Percentiles rank a stretch among this genome's conserved stretches.
Evolutionary conservation across 1,140 invertebrate genomes (phyloP).

Genomic region (Ips typographus): DNA sequence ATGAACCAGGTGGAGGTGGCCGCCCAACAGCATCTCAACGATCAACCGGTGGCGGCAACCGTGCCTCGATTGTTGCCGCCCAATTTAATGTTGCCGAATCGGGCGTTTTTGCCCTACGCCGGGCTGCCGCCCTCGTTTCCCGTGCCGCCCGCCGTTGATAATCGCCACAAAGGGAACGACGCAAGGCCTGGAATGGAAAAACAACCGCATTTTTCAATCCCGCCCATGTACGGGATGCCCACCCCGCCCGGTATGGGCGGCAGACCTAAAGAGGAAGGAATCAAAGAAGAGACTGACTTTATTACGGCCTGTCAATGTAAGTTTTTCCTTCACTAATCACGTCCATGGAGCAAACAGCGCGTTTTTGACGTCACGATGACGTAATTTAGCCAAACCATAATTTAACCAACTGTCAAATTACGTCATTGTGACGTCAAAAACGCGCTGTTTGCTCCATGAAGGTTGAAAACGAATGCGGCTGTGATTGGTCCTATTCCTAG

Average conservation of each 20-base stretch:
- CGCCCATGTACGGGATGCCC: conserved; percentile 49
- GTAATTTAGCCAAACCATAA: too few relatives aligned
- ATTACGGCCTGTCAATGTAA: conserved; percentile 64
- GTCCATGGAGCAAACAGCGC: too few relatives aligned
- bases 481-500: too few relatives aligned
- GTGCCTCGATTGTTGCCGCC: conserved; percentile 61
- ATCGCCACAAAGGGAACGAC: conserved; percentile 50
- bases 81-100: conserved; percentile 56
- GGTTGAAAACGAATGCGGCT: too few relatives aligned
- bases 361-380: too few relatives aligned
- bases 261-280: conserved; percentile 44
- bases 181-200: conserved; percentile 44
- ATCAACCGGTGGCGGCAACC: conserved; percentile 61
- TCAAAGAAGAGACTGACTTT: conserved; percentile 65
- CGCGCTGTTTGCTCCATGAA: too few relatives aligned
- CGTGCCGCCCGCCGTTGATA: conserved; percentile 49
- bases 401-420: too few relatives aligned
- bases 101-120: conserved; percentile 62
- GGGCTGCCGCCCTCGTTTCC: conserved; percentile 60
- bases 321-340: conserved; percentile 40
- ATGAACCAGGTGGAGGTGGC: conserved; percentile 49
- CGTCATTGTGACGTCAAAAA: too few relatives aligned
- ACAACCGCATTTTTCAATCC: conserved; percentile 51
- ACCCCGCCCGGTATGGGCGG: conserved; percentile 44
- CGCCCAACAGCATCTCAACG: conserved; percentile 46